Percentiles rank a stretch among this genome's conserved stretches.
Evolutionary conservation across 2,113 vertebrate species (phyloP).

Genomic region (Chaetops frenatus): DNA sequence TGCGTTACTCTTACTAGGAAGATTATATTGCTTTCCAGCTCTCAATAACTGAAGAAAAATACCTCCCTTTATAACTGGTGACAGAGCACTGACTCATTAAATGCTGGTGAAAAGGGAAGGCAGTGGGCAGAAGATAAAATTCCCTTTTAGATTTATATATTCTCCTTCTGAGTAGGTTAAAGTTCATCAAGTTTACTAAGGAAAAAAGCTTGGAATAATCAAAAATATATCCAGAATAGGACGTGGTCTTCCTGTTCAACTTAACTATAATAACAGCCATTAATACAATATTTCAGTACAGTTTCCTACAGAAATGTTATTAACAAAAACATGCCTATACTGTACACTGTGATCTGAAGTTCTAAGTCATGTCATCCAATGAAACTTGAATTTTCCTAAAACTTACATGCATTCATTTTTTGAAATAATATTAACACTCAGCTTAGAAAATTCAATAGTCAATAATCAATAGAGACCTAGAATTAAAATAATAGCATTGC

Average conservation of each 20-base stretch:
- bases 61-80: background rate
- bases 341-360: background rate
- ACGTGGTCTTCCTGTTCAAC: background rate
- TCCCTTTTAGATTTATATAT: background rate
- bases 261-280: background rate
- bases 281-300: background rate
- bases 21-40: background rate
- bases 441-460: background rate
- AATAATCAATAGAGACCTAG: background rate
- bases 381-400: background rate
- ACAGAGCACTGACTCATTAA: background rate
- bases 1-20: background rate
- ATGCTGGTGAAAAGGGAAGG: background rate
- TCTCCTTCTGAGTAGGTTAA: background rate
- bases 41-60: background rate
- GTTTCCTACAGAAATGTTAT: background rate
- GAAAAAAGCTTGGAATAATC: background rate
- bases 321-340: background rate
- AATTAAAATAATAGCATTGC: background rate
- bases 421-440: background rate
- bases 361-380: background rate
- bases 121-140: background rate
- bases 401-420: background rate
- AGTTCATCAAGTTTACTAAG: background rate
- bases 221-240: background rate